Evolutionary conservation across 1,140 invertebrate species (phyloP).

Genomic region (Drosophila punjabiensis): DNA sequence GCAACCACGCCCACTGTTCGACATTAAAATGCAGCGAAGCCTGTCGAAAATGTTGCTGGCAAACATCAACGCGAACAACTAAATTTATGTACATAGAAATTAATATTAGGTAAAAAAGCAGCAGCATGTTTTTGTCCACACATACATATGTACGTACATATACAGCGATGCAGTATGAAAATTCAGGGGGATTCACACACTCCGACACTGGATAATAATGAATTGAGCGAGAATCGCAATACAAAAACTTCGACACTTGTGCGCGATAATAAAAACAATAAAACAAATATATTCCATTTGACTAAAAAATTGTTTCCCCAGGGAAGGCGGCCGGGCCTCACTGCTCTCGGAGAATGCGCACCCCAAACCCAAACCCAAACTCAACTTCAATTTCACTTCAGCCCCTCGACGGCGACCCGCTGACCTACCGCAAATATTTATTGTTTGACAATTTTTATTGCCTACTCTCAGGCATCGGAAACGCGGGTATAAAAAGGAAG

Average conservation of each 20-base stretch:
- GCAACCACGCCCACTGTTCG: constrained; percentile 12
- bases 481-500: neutral
- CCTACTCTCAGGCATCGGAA: constrained; percentile 67
- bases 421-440: constrained; percentile 74
- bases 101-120: constrained; percentile 64
- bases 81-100: constrained; percentile 83
- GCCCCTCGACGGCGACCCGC: constrained; percentile 18
- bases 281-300: constrained; percentile 49
- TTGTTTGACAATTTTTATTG: constrained; percentile 82
- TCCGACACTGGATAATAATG: constrained; percentile 35
- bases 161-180: neutral
- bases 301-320: constrained; percentile 28
- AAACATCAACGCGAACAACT: constrained; percentile 57
- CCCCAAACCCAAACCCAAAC: neutral
- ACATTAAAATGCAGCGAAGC: constrained; percentile 69
- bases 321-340: neutral
- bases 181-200: constrained; percentile 19
- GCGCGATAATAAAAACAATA: constrained; percentile 59
- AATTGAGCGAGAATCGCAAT: constrained; percentile 19
- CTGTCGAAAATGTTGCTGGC: constrained; percentile 62
- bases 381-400: constrained; percentile 8
- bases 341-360: constrained; percentile 11
- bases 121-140: constrained; percentile 22
- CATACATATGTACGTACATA: neutral
- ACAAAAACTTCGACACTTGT: constrained; percentile 41